These are phyloP conservation scores for Gonioctena quinquepunctata DNA, from an alignment of 1,140 invertebrate species.

Conservation along the genomic window DNA sequence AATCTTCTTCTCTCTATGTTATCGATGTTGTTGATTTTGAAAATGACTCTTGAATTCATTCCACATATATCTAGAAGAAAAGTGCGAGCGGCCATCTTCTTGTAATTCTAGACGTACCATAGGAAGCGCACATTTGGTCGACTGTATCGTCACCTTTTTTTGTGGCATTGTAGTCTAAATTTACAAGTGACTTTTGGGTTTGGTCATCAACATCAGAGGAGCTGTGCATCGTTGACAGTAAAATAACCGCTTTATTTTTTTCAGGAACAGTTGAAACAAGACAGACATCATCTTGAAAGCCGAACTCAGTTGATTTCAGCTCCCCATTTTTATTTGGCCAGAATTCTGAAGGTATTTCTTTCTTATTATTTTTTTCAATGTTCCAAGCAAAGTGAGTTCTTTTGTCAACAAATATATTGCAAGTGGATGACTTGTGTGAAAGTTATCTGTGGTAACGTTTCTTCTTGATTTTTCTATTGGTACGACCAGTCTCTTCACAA, in stretches of 20 bases:
- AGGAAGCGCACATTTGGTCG: neutral
- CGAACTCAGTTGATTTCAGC: neutral
- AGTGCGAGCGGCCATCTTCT: neutral
- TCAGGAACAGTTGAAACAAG: neutral
- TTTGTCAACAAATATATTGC: neutral
- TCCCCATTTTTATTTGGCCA: neutral
- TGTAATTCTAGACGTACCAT: neutral
- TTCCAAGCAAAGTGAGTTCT: neutral
- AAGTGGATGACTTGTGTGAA: neutral
- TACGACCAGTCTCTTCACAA: constrained; percentile 42
- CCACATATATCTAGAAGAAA: neutral
- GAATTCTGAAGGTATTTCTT: constrained; percentile 1
- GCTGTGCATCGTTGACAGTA: neutral
- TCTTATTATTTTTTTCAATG: neutral
- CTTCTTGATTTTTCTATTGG: neutral
- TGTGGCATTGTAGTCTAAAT: neutral
- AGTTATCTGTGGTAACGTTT: constrained; percentile 1
- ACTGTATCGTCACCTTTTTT: neutral
- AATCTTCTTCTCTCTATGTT: neutral
- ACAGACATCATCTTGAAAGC: neutral
- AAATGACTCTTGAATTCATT: neutral
- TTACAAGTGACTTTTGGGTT: neutral
- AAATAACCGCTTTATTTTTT: neutral
- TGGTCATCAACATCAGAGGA: neutral
- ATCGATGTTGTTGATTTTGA: neutral